Percentiles rank a stretch among this genome's conserved stretches.
Conservation (phyloP, 1,140 invertebrate species). For the Bombus terrestris region DNA sequence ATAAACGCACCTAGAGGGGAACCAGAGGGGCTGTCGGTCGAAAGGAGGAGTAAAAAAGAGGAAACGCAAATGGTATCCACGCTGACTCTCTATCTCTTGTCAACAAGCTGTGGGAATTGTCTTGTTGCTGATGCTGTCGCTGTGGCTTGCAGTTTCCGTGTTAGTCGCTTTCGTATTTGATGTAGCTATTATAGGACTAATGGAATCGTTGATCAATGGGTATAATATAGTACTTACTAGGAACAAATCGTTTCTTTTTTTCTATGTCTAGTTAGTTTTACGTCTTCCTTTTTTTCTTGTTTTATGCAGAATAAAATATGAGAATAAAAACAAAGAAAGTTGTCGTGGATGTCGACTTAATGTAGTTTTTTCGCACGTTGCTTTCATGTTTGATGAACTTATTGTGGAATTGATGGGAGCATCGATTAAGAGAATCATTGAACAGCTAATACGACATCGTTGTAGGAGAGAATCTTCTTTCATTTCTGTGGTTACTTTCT, state of each 20-base stretch:
- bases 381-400: too few relatives aligned
- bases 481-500: too few relatives aligned
- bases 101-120: conserved; percentile 56
- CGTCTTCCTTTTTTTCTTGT: too few relatives aligned
- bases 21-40: conserved; percentile 44
- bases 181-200: not conserved
- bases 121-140: conserved; percentile 11
- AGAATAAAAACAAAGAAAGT: too few relatives aligned
- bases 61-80: conserved; percentile 58
- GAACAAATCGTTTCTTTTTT: not conserved
- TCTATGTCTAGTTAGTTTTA: too few relatives aligned
- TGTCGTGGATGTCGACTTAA: too few relatives aligned
- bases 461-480: too few relatives aligned
- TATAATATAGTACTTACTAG: not conserved
- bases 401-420: too few relatives aligned
- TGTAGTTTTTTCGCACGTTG: too few relatives aligned
- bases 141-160: not conserved
- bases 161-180: not conserved
- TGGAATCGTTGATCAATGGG: not conserved
- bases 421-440: too few relatives aligned
- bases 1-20: conserved; percentile 70
- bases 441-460: too few relatives aligned
- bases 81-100: conserved; percentile 45
- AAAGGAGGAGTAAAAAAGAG: conserved; percentile 52
- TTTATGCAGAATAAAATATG: too few relatives aligned